phyloP scores from a whole-genome alignment of 2,113 vertebrate species.

The Platanista minor region DNA sequence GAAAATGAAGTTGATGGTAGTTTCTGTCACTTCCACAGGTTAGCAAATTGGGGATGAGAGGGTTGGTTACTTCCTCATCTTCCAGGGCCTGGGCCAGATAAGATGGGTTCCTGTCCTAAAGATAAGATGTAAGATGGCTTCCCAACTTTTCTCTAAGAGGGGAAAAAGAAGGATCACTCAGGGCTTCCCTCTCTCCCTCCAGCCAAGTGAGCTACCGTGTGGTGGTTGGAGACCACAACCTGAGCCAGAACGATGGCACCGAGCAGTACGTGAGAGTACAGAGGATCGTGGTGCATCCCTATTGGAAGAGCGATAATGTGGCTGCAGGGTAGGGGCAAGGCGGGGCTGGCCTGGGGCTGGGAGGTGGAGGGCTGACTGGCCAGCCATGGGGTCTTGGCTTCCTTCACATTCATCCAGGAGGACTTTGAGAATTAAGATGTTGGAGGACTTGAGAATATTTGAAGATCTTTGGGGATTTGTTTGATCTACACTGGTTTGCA shows the following conservation, averaged over 20 bases:
- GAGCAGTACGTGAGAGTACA: constrained; percentile 87
- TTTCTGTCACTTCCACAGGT: background rate
- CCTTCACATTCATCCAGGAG: background rate
- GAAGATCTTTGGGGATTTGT: background rate
- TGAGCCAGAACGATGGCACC: constrained; percentile 78
- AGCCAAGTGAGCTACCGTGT: constrained; percentile 83
- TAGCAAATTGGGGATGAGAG: background rate
- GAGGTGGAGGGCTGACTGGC: background rate
- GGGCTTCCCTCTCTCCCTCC: background rate
- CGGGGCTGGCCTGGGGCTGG: background rate
- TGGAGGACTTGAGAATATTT: background rate
- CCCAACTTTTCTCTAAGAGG: background rate
- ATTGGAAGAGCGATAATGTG: constrained; percentile 83
- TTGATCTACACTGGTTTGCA: background rate
- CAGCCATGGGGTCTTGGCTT: background rate
- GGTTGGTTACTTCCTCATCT: background rate
- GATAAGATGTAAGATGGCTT: background rate
- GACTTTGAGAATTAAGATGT: background rate
- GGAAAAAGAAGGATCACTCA: background rate
- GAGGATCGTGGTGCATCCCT: constrained; percentile 79
- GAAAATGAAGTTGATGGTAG: background rate
- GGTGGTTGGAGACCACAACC: constrained; percentile 89
- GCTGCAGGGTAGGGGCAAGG: constrained; percentile 80
- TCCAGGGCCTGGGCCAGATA: background rate
- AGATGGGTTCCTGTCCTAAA: background rate